Evolutionary conservation across 1,140 invertebrate species (phyloP), one percentile per base, ranked within the genome.

Genomic region (Muscidifurax raptorellus): DNA sequence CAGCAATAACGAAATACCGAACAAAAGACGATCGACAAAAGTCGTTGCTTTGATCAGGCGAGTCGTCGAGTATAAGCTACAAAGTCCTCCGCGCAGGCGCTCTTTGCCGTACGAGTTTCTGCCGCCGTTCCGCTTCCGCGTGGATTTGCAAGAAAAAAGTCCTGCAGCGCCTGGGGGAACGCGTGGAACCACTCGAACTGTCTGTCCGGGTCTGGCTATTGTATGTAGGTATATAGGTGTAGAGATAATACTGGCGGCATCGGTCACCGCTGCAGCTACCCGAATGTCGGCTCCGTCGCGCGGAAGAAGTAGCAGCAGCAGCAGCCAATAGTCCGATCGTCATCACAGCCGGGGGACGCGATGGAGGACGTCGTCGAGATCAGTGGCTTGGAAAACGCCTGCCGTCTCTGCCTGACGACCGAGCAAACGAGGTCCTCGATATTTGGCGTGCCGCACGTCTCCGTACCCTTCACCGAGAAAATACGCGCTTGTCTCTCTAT

Each of bases 401-500:
- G 95, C 91, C 93, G 95, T 91, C 93, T 95, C 85, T 95, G 95
- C 92, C 94, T 95, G 88, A 94, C 94, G 87, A 86, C 87, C 18
- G 94, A 95, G 87, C 94, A 94, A 88, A 92, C 93, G 83, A 92
- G 89, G 40, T 90, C 90, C 13, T 91, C 92, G 76, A 92, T 94
- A 77, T 93, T 94, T 69, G 89, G 86, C 44, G 77, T 86, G 30
- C 87, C 91, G 32, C 92, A 94, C 88, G 91, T 94, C 87, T 89
- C 92, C 87, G 89, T 93, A 86, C 86, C 92, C 18, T 91, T 95
- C 81, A 94, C 93, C 67, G 92, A 90, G 52, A 95, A 95, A 92
- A 95, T 95, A 86, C 93, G 94, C 88, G 93, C 93, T 87, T 95
- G 94, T 87, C 92, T 95, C 86, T 94, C 94, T 77, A 94, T 95